These are phyloP conservation scores for Cephus runcator DNA, from an alignment of 2,888 invertebrate species.

Conservation along the genomic window DNA sequence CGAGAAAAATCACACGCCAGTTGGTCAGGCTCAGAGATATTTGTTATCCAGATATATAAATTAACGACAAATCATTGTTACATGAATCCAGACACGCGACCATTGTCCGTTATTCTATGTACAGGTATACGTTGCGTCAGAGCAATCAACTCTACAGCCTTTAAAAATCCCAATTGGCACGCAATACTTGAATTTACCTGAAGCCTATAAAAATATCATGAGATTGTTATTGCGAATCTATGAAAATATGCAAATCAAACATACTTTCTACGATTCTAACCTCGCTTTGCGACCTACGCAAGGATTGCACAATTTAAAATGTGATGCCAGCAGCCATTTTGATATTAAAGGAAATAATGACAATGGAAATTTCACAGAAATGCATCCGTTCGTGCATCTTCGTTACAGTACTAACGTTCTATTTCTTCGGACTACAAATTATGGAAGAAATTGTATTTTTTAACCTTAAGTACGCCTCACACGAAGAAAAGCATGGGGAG, in stretches of 20 bases:
- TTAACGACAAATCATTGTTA: constrained; percentile 1
- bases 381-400: neutral
- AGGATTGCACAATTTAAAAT: neutral
- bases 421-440: neutral
- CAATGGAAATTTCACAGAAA: neutral
- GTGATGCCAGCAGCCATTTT: neutral
- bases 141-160: neutral
- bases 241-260: constrained; percentile 12
- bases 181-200: neutral
- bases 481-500: neutral
- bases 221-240: neutral
- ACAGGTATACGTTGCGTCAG: neutral
- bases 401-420: neutral
- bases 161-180: neutral
- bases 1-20: neutral
- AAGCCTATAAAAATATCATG: neutral
- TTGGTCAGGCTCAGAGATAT: neutral
- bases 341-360: neutral
- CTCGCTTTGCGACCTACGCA: neutral
- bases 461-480: neutral
- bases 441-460: neutral
- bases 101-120: neutral
- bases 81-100: neutral
- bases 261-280: constrained; percentile 11
- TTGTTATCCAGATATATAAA: neutral